Evolutionary conservation across 1,140 invertebrate genomes (phyloP).

Genomic region (Philotrypesis tridentata): DNA sequence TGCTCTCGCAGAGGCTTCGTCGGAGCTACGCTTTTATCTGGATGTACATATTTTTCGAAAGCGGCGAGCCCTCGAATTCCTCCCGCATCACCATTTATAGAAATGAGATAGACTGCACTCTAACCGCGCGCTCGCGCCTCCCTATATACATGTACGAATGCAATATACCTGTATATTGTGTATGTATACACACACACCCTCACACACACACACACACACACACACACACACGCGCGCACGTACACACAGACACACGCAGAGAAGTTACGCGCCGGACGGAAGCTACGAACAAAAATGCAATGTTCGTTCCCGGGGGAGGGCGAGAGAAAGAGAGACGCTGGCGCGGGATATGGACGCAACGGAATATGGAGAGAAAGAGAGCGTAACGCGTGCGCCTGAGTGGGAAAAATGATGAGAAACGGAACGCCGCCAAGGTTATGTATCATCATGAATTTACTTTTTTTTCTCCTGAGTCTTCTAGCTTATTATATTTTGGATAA

Average conservation of each 20-base stretch:
- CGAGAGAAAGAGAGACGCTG: not conserved
- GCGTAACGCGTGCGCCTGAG: not conserved
- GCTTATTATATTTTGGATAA: too few species aligned
- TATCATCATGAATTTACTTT: not conserved
- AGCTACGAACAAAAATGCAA: conserved; percentile 30
- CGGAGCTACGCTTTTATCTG: not conserved
- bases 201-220: too few species aligned
- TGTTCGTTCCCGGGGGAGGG: not conserved
- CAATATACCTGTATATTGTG: not conserved
- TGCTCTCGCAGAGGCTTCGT: not conserved
- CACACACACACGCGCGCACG: too few species aligned
- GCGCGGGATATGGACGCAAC: not conserved
- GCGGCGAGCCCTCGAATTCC: not conserved
- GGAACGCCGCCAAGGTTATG: not conserved
- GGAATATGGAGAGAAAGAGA: not conserved
- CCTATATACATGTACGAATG: not conserved
- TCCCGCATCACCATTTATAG: conserved; percentile 2
- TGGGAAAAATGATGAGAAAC: not conserved
- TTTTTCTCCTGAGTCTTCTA: too few species aligned
- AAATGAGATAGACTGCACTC: conserved; percentile 23
- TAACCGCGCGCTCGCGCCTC: not conserved
- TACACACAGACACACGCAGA: too few species aligned
- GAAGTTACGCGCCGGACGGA: not conserved
- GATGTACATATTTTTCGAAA: conserved; percentile 24
- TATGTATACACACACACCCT: too few species aligned